These are phyloP conservation scores for Catostomus latipinnis DNA, from an alignment of 2,797 vertebrate genomes.

Conservation along the genomic window DNA sequence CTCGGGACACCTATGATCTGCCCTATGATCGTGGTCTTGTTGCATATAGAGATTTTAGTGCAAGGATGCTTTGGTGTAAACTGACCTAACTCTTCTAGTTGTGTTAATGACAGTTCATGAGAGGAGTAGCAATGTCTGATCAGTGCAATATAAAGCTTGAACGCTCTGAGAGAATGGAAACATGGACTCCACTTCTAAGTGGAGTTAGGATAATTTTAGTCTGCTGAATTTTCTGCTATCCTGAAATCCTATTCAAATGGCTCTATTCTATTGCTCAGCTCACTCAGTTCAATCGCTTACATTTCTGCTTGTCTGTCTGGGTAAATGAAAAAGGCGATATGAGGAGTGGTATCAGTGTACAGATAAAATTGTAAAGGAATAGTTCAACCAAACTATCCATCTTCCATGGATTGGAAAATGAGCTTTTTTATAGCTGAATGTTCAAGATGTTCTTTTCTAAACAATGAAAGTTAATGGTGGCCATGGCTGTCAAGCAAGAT, in stretches of 20 bases:
- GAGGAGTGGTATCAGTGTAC: not conserved
- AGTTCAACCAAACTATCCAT: too few species aligned
- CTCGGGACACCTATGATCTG: too few species aligned
- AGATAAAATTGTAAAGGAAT: not conserved
- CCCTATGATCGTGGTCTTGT: too few species aligned
- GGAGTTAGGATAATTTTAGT: not conserved
- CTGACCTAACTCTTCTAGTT: too few species aligned
- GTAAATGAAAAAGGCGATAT: conserved; percentile 17
- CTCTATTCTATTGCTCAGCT: not conserved
- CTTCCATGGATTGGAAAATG: too few species aligned
- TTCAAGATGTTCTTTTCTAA: too few species aligned
- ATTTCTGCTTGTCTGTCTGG: not conserved
- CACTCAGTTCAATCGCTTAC: not conserved
- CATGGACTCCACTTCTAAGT: not conserved
- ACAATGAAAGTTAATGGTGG: too few species aligned
- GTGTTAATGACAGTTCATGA: too few species aligned
- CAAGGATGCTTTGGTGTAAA: too few species aligned
- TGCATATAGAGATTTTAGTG: too few species aligned
- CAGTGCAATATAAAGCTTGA: conserved; percentile 20
- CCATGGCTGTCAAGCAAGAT: too few species aligned
- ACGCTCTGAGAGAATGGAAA: not conserved
- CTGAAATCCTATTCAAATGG: not conserved
- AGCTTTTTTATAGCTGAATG: too few species aligned
- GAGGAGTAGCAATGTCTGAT: not conserved
- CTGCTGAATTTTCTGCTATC: not conserved